Conservation (phyloP, 2,797 vertebrate species). For the Knipowitschia caucasica region DNA sequence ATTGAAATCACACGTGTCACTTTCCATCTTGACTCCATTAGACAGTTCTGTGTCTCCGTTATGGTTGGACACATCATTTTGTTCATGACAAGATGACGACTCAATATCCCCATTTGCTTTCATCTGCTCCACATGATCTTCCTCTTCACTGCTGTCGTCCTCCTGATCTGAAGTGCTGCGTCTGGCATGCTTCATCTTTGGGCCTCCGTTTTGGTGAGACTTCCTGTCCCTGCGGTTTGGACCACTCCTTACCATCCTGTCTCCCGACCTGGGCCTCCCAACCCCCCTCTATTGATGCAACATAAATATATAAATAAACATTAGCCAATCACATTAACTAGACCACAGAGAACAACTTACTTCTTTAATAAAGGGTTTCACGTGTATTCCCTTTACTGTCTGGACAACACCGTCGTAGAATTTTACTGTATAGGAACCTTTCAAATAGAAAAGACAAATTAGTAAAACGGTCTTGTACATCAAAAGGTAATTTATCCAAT, state of each 20-base stretch:
- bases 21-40: conserved; percentile 51
- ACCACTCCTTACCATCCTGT: conserved; percentile 54
- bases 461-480: neutral
- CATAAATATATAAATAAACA: neutral
- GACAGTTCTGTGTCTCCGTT: conserved; percentile 30
- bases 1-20: conserved; percentile 31
- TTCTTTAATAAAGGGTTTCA: conserved; percentile 93
- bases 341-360: conserved; percentile 53
- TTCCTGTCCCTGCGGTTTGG: conserved; percentile 59
- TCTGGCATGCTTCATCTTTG: conserved; percentile 63
- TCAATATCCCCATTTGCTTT: conserved; percentile 48
- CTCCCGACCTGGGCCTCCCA: conserved; percentile 49
- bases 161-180: conserved; percentile 71
- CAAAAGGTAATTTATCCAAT: too few species aligned
- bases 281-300: conserved; percentile 53
- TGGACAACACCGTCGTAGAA: conserved; percentile 97
- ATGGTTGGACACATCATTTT: conserved; percentile 46
- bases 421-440: conserved; percentile 95
- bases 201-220: conserved; percentile 61
- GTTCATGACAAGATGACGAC: conserved; percentile 25
- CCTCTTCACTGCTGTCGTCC: conserved; percentile 66
- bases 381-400: conserved; percentile 95
- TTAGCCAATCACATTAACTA: neutral
- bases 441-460: neutral
- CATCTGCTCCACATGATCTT: conserved; percentile 44